Percentiles rank a stretch among this genome's conserved stretches.
Evolutionary conservation across 2,888 invertebrate genomes (phyloP).

Genomic region (Euzophera pinguis): DNA sequence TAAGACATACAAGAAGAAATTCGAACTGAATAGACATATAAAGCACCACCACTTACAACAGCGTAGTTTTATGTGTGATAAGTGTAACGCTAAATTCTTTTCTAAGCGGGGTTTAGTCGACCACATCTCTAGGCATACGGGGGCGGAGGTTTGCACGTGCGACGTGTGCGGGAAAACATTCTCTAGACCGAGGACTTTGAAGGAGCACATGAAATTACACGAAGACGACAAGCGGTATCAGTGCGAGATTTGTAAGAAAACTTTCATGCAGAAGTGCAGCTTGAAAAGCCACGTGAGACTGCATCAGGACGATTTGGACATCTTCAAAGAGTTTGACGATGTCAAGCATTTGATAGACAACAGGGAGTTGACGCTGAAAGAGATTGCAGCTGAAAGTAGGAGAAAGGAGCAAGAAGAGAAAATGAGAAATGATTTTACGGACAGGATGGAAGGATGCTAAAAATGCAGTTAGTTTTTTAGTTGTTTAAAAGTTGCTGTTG

Average conservation of each 20-base stretch:
- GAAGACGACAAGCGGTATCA: slow-evolving; percentile 59
- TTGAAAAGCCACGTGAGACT: slow-evolving; percentile 62
- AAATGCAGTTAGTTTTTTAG: not conserved
- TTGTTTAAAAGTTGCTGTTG: not conserved
- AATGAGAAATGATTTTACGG: slow-evolving; percentile 33
- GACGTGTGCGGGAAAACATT: slow-evolving; percentile 62
- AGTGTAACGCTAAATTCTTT: slow-evolving; percentile 67
- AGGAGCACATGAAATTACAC: slow-evolving; percentile 60
- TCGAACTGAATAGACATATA: slow-evolving; percentile 66
- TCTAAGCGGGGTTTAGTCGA: slow-evolving; percentile 65
- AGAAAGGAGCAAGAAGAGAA: slow-evolving; percentile 50
- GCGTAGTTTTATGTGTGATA: slow-evolving; percentile 59
- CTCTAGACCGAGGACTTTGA: slow-evolving; percentile 50
- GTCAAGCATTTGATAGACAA: slow-evolving; percentile 70
- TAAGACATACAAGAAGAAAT: slow-evolving; percentile 68
- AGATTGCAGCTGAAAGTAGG: slow-evolving; percentile 65
- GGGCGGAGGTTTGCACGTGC: slow-evolving; percentile 52
- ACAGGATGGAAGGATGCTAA: slow-evolving; percentile 17
- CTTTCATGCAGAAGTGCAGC: slow-evolving; percentile 66
- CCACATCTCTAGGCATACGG: slow-evolving; percentile 56
- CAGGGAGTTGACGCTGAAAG: slow-evolving; percentile 64
- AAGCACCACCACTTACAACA: slow-evolving; percentile 70
- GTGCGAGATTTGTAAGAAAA: slow-evolving; percentile 66
- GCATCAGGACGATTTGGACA: slow-evolving; percentile 69
- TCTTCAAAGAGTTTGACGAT: slow-evolving; percentile 73